Conservation (phyloP, 2,888 invertebrate genomes). For the Epinotia ramella region DNA sequence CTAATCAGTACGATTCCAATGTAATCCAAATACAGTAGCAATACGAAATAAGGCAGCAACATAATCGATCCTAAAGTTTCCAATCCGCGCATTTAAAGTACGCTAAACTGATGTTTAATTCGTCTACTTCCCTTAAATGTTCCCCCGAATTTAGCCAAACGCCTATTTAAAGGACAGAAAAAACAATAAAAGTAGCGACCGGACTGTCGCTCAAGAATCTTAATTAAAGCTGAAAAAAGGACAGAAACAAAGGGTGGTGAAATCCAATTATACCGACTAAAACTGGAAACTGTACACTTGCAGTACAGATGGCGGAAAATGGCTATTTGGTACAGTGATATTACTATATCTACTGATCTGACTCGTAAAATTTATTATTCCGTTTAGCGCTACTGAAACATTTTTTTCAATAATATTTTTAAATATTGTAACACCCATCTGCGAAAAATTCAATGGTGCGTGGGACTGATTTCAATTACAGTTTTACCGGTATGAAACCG, state of each 20-base stretch:
- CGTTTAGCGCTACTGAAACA: too few species aligned
- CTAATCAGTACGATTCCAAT: too few species aligned
- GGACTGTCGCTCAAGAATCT: conserved; percentile 30
- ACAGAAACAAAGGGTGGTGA: conserved; percentile 32
- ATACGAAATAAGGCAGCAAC: neutral
- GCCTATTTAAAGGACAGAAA: conserved; percentile 18
- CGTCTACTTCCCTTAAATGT: neutral
- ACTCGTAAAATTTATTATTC: neutral
- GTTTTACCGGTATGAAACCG: too few species aligned
- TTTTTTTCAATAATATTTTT: too few species aligned
- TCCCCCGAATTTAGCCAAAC: conserved; percentile 7
- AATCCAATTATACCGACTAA: conserved; percentile 43
- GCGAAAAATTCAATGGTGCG: too few species aligned
- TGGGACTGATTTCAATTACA: too few species aligned
- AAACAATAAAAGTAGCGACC: conserved; percentile 23
- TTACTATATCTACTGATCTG: too few species aligned
- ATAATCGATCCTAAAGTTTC: neutral
- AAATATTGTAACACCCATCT: too few species aligned
- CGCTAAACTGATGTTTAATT: conserved; percentile 10
- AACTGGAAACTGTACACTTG: conserved; percentile 25
- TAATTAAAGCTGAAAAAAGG: conserved; percentile 34
- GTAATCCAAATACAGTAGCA: neutral
- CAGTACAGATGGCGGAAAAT: conserved; percentile 12
- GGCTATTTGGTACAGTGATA: conserved; percentile 4
- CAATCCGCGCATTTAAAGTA: neutral